Evolutionary conservation across 2,797 vertebrate species (phyloP).

Genomic region (Hydrolagus colliei): DNA sequence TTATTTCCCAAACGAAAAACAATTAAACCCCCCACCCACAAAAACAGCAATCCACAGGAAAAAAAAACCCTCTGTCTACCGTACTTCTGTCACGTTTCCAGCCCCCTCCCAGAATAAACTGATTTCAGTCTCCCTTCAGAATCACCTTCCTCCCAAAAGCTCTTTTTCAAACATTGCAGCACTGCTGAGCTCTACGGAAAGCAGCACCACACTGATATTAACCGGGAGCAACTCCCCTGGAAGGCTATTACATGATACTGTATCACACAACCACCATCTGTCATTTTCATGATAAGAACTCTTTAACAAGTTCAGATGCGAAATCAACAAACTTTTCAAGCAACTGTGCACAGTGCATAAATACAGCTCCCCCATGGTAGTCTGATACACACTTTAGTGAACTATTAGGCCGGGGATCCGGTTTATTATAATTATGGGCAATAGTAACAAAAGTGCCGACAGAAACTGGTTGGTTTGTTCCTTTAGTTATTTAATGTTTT

Average conservation of each 20-base stretch:
- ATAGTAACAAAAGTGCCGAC: neutral
- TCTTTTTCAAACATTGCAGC: constrained; percentile 15
- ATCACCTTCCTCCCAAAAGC: neutral
- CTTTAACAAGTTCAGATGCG: neutral
- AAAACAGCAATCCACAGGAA: neutral
- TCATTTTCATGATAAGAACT: neutral
- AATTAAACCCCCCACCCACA: neutral
- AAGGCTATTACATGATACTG: neutral
- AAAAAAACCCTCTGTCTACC: neutral
- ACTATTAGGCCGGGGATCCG: no score
- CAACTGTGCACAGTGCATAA: neutral
- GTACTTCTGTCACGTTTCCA: neutral
- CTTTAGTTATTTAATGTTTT: neutral
- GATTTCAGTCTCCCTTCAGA: neutral
- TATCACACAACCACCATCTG: neutral
- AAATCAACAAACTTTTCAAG: neutral
- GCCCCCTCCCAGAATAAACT: neutral
- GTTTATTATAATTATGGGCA: neutral
- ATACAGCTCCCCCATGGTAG: neutral
- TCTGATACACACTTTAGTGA: neutral
- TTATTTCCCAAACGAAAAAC: neutral
- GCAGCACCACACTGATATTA: constrained; percentile 13
- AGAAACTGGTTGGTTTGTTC: neutral
- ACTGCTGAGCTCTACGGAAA: neutral
- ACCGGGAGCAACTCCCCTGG: constrained; percentile 4